Conservation (phyloP, 2,888 invertebrate genomes). For the Agrilus biguttatus region DNA sequence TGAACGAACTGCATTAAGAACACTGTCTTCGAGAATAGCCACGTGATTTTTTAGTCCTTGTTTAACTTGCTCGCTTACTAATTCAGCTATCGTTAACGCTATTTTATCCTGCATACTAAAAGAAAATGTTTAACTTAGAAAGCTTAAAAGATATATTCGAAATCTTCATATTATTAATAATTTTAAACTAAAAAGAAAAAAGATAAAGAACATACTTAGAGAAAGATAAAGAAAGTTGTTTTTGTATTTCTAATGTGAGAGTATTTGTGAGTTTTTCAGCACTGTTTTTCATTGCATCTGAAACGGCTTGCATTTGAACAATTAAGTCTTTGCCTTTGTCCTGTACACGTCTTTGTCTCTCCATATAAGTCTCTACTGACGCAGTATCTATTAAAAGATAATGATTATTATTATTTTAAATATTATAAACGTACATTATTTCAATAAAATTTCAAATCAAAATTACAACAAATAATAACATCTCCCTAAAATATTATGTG, state of each 20-base stretch:
- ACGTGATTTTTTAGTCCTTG: constrained; percentile 44
- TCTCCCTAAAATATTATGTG: too few species aligned
- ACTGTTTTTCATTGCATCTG: constrained; percentile 25
- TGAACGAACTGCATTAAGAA: constrained; percentile 47
- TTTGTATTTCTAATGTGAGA: constrained; percentile 25
- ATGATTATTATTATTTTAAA: neutral
- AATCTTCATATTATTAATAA: neutral
- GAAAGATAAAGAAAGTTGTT: constrained; percentile 25
- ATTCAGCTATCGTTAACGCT: constrained; percentile 24
- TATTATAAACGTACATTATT: constrained; percentile 1
- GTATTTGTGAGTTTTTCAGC: constrained; percentile 23
- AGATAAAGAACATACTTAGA: constrained; percentile 19
- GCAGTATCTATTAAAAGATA: constrained; percentile 23
- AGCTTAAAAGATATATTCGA: constrained; percentile 1
- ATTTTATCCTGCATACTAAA: constrained; percentile 30
- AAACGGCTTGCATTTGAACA: constrained; percentile 28
- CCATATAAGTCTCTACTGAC: constrained; percentile 31
- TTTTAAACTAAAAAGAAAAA: constrained; percentile 1
- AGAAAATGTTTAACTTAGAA: constrained; percentile 5
- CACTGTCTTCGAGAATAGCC: constrained; percentile 40
- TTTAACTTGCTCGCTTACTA: constrained; percentile 31
- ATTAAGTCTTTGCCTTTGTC: constrained; percentile 31
- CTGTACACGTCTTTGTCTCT: constrained; percentile 27
- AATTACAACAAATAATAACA: too few species aligned
- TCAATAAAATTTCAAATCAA: too few species aligned